These are phyloP conservation scores for Synanthedon andrenaeformis DNA, from an alignment of 2,888 invertebrate genomes.

Conservation along the genomic window DNA sequence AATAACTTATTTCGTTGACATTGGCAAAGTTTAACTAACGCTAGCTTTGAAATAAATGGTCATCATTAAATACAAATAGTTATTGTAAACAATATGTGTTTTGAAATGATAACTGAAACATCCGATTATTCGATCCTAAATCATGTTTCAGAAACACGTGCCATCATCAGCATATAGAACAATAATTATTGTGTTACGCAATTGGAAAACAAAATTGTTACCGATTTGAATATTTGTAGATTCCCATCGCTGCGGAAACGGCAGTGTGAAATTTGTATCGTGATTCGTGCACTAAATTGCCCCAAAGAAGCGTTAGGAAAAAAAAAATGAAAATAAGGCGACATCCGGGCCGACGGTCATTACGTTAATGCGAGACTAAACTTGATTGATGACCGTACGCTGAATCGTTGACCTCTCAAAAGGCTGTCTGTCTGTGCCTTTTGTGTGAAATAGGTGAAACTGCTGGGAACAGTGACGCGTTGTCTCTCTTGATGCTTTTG, in stretches of 20 bases:
- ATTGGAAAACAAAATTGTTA: constrained; percentile 24
- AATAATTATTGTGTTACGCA: no score
- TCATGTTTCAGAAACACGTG: no score
- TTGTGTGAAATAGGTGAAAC: constrained; percentile 1
- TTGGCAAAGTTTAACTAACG: no score
- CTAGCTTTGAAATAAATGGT: not conserved
- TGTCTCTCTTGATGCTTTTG: not conserved
- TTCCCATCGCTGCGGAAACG: constrained; percentile 58
- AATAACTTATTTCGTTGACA: no score
- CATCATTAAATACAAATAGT: not conserved
- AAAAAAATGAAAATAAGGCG: constrained; percentile 57
- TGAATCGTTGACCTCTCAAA: constrained; percentile 29
- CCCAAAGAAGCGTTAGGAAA: constrained; percentile 33
- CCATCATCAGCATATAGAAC: no score
- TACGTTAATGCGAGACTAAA: constrained; percentile 70
- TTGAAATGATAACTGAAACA: not conserved
- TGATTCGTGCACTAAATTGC: constrained; percentile 60
- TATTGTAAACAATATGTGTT: not conserved
- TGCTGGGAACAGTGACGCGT: not conserved
- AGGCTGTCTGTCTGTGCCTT: constrained; percentile 5
- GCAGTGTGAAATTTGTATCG: constrained; percentile 46
- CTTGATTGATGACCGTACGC: constrained; percentile 59
- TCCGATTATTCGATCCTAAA: not conserved
- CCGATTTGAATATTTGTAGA: constrained; percentile 37
- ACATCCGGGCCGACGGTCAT: constrained; percentile 65